Conservation (phyloP, 2,113 vertebrate species). For the Gnathonemus echidnorhynchus region DNA sequence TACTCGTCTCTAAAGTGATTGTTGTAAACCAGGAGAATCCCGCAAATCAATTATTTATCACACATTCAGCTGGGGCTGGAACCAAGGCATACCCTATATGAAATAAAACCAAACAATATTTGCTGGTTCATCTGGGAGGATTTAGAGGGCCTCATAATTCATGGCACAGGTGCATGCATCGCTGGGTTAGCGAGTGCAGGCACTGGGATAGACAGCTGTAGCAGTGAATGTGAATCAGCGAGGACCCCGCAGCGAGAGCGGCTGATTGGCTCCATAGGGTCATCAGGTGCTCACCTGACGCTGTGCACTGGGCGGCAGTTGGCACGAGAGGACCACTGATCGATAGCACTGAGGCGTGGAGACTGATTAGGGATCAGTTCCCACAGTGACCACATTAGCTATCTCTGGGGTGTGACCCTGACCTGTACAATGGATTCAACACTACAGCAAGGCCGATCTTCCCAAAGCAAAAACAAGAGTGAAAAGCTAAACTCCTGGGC, state of each 20-base stretch:
- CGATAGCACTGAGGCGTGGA: constrained; percentile 72
- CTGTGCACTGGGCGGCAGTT: constrained; percentile 48
- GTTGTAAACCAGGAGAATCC: not conserved
- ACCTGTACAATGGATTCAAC: constrained; percentile 60
- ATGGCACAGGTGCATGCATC: constrained; percentile 21
- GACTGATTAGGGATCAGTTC: constrained; percentile 83
- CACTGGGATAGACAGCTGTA: constrained; percentile 7
- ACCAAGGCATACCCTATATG: not conserved
- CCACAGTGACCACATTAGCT: constrained; percentile 75
- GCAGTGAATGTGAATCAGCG: constrained; percentile 13
- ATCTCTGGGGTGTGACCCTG: constrained; percentile 71
- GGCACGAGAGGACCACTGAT: constrained; percentile 55
- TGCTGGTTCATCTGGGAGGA: constrained; percentile 9
- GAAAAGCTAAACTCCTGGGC: constrained; percentile 51
- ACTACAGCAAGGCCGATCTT: constrained; percentile 53
- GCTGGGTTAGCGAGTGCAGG: constrained; percentile 9
- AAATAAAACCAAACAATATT: constrained; percentile 8
- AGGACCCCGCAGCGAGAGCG: constrained; percentile 10
- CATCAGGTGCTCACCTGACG: constrained; percentile 54
- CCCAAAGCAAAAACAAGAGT: constrained; percentile 47
- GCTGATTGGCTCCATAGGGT: constrained; percentile 44
- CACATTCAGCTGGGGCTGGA: constrained; percentile 15
- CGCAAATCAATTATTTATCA: constrained; percentile 13
- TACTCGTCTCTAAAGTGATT: not conserved
- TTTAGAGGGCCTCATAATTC: constrained; percentile 26